A percentile compares a stretch with the other conserved stretches of the same genome.
phyloP scores from a whole-genome alignment of 2,113 vertebrate species.

The Silurus meridionalis region DNA sequence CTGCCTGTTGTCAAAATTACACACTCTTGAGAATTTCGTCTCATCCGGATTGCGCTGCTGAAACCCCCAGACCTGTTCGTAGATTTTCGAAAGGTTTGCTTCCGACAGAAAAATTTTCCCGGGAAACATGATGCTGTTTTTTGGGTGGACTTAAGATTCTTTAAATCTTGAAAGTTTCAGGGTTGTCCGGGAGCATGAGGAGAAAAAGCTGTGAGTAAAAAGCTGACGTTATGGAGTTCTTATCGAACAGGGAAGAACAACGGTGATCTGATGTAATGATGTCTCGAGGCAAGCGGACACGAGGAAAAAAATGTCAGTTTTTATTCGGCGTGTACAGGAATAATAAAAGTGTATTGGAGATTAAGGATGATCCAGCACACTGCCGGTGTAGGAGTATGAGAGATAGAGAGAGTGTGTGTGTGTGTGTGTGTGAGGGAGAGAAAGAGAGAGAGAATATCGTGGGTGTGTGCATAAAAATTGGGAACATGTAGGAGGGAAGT shows the following conservation, averaged over 20 bases:
- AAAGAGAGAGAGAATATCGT: conserved; percentile 2
- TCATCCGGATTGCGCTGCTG: not conserved
- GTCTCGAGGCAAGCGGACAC: conserved; percentile 1
- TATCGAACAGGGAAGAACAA: not conserved
- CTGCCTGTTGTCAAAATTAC: not conserved
- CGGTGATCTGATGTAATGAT: conserved; percentile 12
- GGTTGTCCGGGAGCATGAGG: too few relatives aligned
- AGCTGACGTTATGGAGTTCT: not conserved
- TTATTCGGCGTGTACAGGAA: conserved; percentile 32
- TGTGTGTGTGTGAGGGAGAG: not conserved
- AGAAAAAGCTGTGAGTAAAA: not conserved
- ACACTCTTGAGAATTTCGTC: not conserved
- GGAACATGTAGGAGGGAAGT: conserved; percentile 57
- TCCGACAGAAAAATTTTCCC: too few relatives aligned
- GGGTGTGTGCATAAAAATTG: conserved; percentile 47
- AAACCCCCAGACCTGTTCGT: not conserved
- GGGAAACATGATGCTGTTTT: too few relatives aligned
- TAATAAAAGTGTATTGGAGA: conserved; percentile 55
- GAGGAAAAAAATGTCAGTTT: conserved; percentile 10
- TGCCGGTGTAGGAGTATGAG: conserved; percentile 62
- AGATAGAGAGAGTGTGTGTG: conserved; percentile 32
- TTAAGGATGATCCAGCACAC: conserved; percentile 66
- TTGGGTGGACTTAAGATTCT: too few relatives aligned
- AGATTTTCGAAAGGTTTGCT: not conserved
- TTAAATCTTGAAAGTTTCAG: too few relatives aligned